These are phyloP conservation scores for Orthosia cruda DNA, from an alignment of 2,888 invertebrate genomes.

Conservation along the genomic window DNA sequence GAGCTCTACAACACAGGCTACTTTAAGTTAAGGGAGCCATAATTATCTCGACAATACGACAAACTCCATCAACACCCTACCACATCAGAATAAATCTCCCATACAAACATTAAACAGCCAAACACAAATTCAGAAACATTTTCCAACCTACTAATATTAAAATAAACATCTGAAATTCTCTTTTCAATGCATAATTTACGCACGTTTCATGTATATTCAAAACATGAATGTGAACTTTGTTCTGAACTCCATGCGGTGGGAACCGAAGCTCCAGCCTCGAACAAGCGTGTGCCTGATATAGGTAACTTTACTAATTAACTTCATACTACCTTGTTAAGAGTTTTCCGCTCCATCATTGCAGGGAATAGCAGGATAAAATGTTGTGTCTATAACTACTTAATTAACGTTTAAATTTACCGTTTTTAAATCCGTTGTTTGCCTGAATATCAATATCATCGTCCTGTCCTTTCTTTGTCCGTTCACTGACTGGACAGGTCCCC, in stretches of 20 bases:
- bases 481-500: too few species aligned
- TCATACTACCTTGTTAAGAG: conserved; percentile 66
- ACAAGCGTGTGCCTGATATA: conserved; percentile 53
- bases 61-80: not conserved
- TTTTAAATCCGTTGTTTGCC: not conserved
- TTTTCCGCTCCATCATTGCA: conserved; percentile 56
- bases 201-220: conserved; percentile 47
- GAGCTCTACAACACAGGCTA: not conserved
- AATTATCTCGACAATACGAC: not conserved
- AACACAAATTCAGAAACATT: not conserved
- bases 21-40: not conserved
- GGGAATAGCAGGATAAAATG: conserved; percentile 22
- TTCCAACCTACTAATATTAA: not conserved
- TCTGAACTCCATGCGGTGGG: conserved; percentile 50
- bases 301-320: conserved; percentile 74
- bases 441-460: too few species aligned
- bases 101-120: not conserved
- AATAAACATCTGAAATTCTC: conserved; percentile 25
- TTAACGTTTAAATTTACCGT: not conserved
- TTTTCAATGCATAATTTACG: conserved; percentile 43
- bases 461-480: too few species aligned
- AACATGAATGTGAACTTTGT: conserved; percentile 57
- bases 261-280: conserved; percentile 27
- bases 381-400: conserved; percentile 10
- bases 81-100: not conserved